Percentiles rank a stretch among this genome's conserved stretches.
These are phyloP conservation scores for Acipenser oxyrinchus DNA, from an alignment of 2,797 vertebrate species.

Conservation along the genomic window DNA sequence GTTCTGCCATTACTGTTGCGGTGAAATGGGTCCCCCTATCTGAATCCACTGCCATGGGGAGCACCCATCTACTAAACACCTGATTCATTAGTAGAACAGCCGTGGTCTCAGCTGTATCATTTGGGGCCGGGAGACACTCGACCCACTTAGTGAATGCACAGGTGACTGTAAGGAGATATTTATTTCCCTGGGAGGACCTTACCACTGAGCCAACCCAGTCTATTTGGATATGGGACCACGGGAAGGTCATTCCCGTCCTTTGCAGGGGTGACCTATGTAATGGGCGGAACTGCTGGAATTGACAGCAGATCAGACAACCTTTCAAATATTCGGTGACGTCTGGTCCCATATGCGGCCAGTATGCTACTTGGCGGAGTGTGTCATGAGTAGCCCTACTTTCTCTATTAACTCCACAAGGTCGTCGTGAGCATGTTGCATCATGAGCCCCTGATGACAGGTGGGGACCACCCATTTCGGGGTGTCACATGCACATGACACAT, in stretches of 20 bases:
- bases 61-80: not conserved
- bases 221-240: conserved; percentile 4
- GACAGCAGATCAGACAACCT: conserved; percentile 13
- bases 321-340: conserved; percentile 4
- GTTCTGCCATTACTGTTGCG: not conserved
- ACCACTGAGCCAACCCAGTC: conserved; percentile 15
- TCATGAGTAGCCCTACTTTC: not conserved
- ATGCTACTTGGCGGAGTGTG: conserved; percentile 1
- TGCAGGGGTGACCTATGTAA: conserved; percentile 9
- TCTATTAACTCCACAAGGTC: conserved; percentile 4
- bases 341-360: conserved; percentile 11
- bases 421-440: not conserved
- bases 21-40: conserved; percentile 17
- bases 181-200: conserved; percentile 9
- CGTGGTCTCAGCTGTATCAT: conserved; percentile 6
- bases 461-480: not conserved
- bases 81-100: conserved; percentile 11
- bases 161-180: conserved; percentile 13
- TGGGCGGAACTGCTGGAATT: conserved; percentile 12
- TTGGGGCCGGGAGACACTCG: conserved; percentile 11
- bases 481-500: not conserved
- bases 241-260: not conserved
- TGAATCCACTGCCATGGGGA: conserved; percentile 9
- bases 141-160: conserved; percentile 18
- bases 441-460: conserved; percentile 10